phyloP scores from a whole-genome alignment of 1,140 invertebrate species.

The Neodiprion pinetum region DNA sequence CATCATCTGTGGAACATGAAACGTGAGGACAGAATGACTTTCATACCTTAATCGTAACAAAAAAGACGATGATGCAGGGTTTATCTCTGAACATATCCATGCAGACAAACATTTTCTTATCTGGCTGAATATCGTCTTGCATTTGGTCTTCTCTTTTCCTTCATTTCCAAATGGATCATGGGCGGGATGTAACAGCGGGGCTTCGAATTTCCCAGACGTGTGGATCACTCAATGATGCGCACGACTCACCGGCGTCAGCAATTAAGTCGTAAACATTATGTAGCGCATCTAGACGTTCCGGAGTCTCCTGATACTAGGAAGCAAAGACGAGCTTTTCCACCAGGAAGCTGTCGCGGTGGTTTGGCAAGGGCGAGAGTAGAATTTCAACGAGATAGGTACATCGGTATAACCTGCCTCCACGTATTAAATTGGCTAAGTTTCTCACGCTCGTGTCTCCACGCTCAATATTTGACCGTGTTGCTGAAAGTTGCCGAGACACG shows the following conservation, averaged over 20 bases:
- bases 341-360: neutral
- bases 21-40: too few relatives aligned
- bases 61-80: too few relatives aligned
- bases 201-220: neutral
- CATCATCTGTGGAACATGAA: too few relatives aligned
- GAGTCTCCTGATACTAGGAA: neutral
- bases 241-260: neutral
- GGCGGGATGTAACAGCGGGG: neutral
- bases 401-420: neutral
- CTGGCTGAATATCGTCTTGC: too few relatives aligned
- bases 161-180: neutral
- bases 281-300: neutral
- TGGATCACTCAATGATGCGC: neutral
- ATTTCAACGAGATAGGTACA: neutral
- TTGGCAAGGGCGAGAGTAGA: neutral
- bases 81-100: too few relatives aligned
- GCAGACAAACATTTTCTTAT: too few relatives aligned
- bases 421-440: slow-evolving; percentile 7
- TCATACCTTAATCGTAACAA: too few relatives aligned
- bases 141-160: too few relatives aligned
- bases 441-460: neutral
- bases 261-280: neutral
- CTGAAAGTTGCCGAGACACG: neutral
- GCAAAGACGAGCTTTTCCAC: neutral
- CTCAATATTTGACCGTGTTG: slow-evolving; percentile 3